Conservation (phyloP, 2,797 vertebrate species). For the Delichon dasypus region DNA sequence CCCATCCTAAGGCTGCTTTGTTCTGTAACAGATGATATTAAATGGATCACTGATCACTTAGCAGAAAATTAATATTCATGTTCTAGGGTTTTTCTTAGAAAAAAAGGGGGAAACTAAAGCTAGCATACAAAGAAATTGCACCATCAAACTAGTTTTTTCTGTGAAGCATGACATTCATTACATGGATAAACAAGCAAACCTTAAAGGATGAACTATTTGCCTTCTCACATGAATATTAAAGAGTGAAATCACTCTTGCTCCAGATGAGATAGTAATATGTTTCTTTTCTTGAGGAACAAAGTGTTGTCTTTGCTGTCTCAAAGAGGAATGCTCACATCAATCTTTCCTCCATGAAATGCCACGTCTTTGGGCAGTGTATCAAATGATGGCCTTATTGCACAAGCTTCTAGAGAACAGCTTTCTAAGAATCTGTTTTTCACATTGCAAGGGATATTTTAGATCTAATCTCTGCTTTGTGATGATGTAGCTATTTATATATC, state of each 20-base stretch:
- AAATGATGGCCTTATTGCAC: background rate
- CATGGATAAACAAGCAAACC: background rate
- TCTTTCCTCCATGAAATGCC: background rate
- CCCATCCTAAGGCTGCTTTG: background rate
- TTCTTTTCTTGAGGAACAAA: background rate
- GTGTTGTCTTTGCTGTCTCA: background rate
- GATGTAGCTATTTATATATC: background rate
- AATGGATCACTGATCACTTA: background rate
- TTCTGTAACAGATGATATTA: background rate
- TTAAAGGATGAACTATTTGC: background rate
- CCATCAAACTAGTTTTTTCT: background rate
- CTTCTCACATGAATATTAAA: background rate
- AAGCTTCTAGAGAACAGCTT: background rate
- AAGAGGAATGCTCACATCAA: background rate
- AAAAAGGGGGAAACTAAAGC: background rate
- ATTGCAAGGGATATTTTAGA: background rate
- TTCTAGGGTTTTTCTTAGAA: background rate
- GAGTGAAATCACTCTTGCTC: background rate
- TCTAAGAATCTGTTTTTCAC: constrained; percentile 2
- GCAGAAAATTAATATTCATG: background rate
- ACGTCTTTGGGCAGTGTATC: background rate
- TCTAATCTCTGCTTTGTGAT: background rate
- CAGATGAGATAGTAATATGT: background rate
- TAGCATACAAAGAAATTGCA: background rate
- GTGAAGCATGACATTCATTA: background rate